Conservation (phyloP, 2,888 invertebrate species). For the Scaptodrosophila latifasciaeformis region DNA sequence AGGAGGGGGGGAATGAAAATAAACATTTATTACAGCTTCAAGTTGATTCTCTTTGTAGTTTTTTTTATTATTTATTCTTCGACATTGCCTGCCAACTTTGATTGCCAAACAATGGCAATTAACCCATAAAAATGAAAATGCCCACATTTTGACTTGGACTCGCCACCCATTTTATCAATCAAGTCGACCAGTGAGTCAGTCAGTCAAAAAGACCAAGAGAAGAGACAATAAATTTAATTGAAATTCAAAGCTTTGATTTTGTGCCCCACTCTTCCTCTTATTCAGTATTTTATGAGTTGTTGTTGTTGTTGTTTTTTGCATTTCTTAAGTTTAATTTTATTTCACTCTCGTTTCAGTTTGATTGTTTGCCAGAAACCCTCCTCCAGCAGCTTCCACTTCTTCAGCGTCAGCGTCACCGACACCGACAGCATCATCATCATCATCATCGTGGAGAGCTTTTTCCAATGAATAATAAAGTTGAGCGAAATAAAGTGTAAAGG, state of each 20-base stretch:
- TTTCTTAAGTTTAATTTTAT: conserved; percentile 58
- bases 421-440: conserved; percentile 28
- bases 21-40: conserved; percentile 9
- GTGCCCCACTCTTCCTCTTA: conserved; percentile 33
- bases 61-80: no score
- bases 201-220: no score
- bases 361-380: conserved; percentile 8
- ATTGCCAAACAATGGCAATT: conserved; percentile 64
- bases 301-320: conserved; percentile 19
- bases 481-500: conserved; percentile 42
- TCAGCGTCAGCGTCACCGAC: conserved; percentile 6
- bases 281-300: background rate
- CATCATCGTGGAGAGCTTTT: conserved; percentile 27
- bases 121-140: conserved; percentile 62
- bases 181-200: conserved; percentile 11
- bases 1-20: conserved; percentile 44
- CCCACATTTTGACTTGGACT: conserved; percentile 43
- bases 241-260: conserved; percentile 58
- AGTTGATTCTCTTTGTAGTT: no score
- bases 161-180: conserved; percentile 1
- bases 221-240: no score
- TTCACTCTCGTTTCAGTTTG: conserved; percentile 15
- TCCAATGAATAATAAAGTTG: conserved; percentile 65
- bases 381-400: background rate
- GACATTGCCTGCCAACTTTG: conserved; percentile 50